These are phyloP conservation scores for Spodoptera frugiperda DNA, from an alignment of 1,140 invertebrate species.

Conservation along the genomic window DNA sequence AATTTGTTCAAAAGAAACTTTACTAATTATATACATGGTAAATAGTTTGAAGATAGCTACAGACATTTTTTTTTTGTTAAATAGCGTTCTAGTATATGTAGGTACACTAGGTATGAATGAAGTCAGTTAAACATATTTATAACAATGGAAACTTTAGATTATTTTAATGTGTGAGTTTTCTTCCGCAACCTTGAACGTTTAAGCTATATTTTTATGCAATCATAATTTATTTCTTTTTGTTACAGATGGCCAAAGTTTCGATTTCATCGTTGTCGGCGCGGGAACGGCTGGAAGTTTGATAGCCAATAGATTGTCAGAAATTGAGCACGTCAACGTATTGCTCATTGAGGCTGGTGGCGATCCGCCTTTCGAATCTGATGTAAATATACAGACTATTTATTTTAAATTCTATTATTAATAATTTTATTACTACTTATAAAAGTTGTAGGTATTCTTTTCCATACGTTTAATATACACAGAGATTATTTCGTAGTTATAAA, in stretches of 20 bases:
- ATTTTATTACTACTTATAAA: not conserved
- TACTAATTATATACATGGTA: too few relatives aligned
- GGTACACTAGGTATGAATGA: not conserved
- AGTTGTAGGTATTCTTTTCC: too few relatives aligned
- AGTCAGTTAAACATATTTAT: not conserved
- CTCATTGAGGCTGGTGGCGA: slow-evolving; percentile 41
- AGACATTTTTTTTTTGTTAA: not conserved
- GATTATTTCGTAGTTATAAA: too few relatives aligned
- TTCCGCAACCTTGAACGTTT: too few relatives aligned
- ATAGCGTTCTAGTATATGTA: too few relatives aligned
- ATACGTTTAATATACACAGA: too few relatives aligned
- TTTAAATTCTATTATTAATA: not conserved
- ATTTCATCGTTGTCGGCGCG: slow-evolving; percentile 40
- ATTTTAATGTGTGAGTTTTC: too few relatives aligned
- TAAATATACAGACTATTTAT: not conserved
- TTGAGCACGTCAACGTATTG: slow-evolving; percentile 24
- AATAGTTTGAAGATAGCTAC: too few relatives aligned
- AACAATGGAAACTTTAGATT: too few relatives aligned
- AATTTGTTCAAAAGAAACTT: too few relatives aligned
- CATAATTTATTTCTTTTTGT: not conserved
- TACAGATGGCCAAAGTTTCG: slow-evolving; percentile 23
- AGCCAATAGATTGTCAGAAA: slow-evolving; percentile 26
- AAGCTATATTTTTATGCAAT: too few relatives aligned
- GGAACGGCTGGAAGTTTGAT: slow-evolving; percentile 34
- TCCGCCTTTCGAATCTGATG: slow-evolving; percentile 37